Evolutionary conservation across 92 coral and sea anemone species (phyloP), one percentile per base, ranked within the genome.

Genomic region (Epizoanthus ramosus): DNA sequence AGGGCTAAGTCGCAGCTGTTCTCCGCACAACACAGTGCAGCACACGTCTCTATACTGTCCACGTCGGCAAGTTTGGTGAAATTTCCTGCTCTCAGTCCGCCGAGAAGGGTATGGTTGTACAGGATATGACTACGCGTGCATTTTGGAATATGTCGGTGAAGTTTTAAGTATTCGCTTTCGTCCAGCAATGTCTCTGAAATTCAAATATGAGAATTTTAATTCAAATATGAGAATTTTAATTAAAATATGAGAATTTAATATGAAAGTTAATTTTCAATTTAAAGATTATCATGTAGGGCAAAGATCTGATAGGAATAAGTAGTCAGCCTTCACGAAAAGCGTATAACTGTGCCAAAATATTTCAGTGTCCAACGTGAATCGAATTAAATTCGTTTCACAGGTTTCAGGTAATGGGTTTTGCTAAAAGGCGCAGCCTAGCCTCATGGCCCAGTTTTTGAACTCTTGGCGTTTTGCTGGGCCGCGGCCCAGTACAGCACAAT

Each of bases 21-120:
- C 79, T 96, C 99, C 2, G 97, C 97, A 54, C 99, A 96, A 52
- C 99, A 96, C 63, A 96, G 85, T 6, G 99, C 99, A 19, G 99
- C 99, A 85, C 99, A 96, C 81, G 97, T 96, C 94, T 96, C 96
- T 54, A 96, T 96, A 67, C 98, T 96, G 84, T 96, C 99, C 64
- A 96, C 99, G 71, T 96, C 98, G 33, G 98, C 97, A 22, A 96
- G 89, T 47, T 92, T 92, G 37, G 99, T 94, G 69, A 96, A 96
- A 88, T 96, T 96, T 71, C 99, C 98, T 23, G 98, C 98, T 31
- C 98, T 88, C 60, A 95, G 92, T 41, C 98, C 98, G 9, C 98
- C 98, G 58, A 79, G 89, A 39, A 96, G 93, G 4, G 99, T 96
- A 72, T 96, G 99, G 81, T 96, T 96, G 70, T 96, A 89, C 64